Conservation (phyloP, 1,140 invertebrate species). For the Camponotus vicinus region DNA sequence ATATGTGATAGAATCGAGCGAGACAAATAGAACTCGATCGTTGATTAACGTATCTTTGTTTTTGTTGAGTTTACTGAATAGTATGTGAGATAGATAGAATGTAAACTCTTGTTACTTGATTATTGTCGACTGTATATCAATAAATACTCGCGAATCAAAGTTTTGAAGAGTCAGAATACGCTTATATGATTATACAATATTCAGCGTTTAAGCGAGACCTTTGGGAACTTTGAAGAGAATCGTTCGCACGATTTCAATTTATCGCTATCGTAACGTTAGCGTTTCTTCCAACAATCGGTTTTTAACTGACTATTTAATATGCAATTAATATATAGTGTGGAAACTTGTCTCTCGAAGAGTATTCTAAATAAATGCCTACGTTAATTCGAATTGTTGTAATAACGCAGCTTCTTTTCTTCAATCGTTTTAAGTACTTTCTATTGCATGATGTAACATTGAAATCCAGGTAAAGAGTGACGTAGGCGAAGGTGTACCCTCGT, state of each 20-base stretch:
- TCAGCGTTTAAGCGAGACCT: conserved; percentile 29
- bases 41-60: conserved; percentile 36
- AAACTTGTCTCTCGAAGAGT: conserved; percentile 21
- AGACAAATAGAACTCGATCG: conserved; percentile 42
- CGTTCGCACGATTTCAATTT: conserved; percentile 34
- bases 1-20: conserved; percentile 38
- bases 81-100: conserved; percentile 46
- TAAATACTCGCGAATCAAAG: conserved; percentile 54
- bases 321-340: conserved; percentile 34
- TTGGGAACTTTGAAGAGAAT: conserved; percentile 44
- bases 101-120: conserved; percentile 56
- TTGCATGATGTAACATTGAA: conserved; percentile 16
- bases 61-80: conserved; percentile 42
- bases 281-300: conserved; percentile 33
- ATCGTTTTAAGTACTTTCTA: neutral
- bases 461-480: conserved; percentile 30
- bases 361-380: conserved; percentile 44
- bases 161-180: conserved; percentile 24
- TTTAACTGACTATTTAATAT: conserved; percentile 25
- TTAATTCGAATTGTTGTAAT: conserved; percentile 26
- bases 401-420: conserved; percentile 4
- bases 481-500: conserved; percentile 14
- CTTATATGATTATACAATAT: neutral
- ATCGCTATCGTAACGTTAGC: conserved; percentile 33
- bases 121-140: conserved; percentile 60